Base-by-base conservation (phyloP, 2,797 vertebrate species). In the Enteromius unitaeniatus region DNA sequence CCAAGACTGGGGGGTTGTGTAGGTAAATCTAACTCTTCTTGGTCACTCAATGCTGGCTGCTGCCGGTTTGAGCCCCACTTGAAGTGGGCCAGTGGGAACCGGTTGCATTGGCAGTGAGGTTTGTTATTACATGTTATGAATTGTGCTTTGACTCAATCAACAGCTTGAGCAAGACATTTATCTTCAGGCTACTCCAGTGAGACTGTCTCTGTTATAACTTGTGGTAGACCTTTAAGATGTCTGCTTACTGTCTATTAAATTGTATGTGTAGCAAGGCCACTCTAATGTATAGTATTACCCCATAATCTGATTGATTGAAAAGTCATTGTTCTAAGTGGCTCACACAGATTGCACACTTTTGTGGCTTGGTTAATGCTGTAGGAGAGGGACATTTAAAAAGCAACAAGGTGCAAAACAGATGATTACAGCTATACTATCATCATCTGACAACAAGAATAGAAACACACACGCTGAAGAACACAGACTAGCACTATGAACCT, bases 401-500 rank as follows among this genome's bases (percentile, higher is more conserved):
- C 79, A 73, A 28, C 23, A 81, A 60, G 3, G 73, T 49, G 79
- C 26, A 86, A 60, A 53, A 80, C 47, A 80, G 67, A 81, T 72
- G 79, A 69, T 78, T 78, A 79, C 45, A 79, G 7, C 78, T 67
- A 40, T 65, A 60, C 65, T 70, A 70, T 42, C 17, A 81, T 81
- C 73, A 77, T 68, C 81, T 77, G 73, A 83, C 82, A 87, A 87
- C 79, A 84, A 81, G 79, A 81, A 87, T 78, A 83, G 34, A 87
- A 87, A 86, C 77, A 87, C 73, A 79, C 74, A 89, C 49, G 83
- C 58, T 81, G 68, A 81, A 60, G 82, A 81, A 87, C 88, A 89
- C 86, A 89, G 80, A 89, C 83, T 87, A 37, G 86, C 79, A 87
- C 72, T 87, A 78, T 55, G 64, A 79, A 83, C 83, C 88, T 75